Evolutionary conservation across 2,797 vertebrate species (phyloP).

Genomic region (Nannoperca obscura): DNA sequence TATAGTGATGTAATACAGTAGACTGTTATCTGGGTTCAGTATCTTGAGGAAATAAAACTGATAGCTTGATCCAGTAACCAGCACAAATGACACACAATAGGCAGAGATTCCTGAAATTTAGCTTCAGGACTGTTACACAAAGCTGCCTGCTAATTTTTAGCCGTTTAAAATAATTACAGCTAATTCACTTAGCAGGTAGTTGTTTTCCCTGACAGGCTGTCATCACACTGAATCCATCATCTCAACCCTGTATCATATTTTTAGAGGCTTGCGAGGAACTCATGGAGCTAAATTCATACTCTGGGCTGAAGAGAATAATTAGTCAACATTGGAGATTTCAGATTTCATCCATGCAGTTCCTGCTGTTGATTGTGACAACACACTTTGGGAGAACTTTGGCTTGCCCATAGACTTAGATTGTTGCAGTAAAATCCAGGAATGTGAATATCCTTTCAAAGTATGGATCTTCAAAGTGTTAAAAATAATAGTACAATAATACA

Average conservation of each 20-base stretch:
- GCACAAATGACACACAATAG: not conserved
- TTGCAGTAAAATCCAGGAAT: not conserved
- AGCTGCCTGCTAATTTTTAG: constrained; percentile 52
- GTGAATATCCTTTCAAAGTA: not conserved
- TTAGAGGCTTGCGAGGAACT: constrained; percentile 39
- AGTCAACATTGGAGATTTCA: constrained; percentile 27
- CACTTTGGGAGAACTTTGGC: not conserved
- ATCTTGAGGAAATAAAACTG: constrained; percentile 8
- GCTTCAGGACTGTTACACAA: constrained; percentile 22
- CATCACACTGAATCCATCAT: constrained; percentile 61
- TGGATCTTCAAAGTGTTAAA: not conserved
- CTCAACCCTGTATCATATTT: constrained; percentile 57
- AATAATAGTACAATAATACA: too few relatives aligned
- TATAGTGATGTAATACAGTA: not conserved
- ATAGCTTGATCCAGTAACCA: not conserved
- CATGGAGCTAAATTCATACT: constrained; percentile 39
- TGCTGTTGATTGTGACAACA: constrained; percentile 24
- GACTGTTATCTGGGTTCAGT: constrained; percentile 9
- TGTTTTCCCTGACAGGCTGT: constrained; percentile 59
- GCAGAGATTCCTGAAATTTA: constrained; percentile 13
- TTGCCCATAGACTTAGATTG: not conserved
- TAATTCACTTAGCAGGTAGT: constrained; percentile 58
- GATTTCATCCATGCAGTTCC: constrained; percentile 22
- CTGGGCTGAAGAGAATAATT: constrained; percentile 48
- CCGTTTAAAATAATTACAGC: constrained; percentile 63